These are phyloP conservation scores for Pseudoips prasinana DNA, from an alignment of 2,888 invertebrate species.

Conservation along the genomic window DNA sequence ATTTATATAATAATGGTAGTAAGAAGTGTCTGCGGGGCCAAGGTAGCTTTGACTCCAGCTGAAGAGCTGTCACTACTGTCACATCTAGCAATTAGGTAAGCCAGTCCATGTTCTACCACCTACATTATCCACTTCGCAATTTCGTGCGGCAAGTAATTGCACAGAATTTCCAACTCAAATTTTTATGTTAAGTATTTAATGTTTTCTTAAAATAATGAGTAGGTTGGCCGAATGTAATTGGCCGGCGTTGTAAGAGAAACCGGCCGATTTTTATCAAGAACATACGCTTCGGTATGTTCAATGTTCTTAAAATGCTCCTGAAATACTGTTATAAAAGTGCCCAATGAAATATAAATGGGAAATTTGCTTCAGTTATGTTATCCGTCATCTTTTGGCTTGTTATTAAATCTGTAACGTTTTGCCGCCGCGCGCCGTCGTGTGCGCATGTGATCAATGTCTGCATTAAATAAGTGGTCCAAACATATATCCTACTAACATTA, in stretches of 20 bases:
- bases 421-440: too few species aligned
- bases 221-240: conserved; percentile 45
- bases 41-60: too few species aligned
- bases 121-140: conserved; percentile 59
- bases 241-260: conserved; percentile 40
- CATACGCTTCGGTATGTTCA: conserved; percentile 24
- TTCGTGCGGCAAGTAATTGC: conserved; percentile 63
- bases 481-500: too few species aligned
- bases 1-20: too few species aligned
- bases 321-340: conserved; percentile 10
- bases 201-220: conserved; percentile 69
- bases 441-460: too few species aligned
- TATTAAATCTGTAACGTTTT: too few species aligned
- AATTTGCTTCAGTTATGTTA: not conserved
- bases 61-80: too few species aligned
- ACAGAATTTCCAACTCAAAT: conserved; percentile 58
- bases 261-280: conserved; percentile 41
- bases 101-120: conserved; percentile 26
- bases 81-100: conserved; percentile 41
- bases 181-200: conserved; percentile 64
- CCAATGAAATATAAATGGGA: not conserved
- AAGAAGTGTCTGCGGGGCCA: too few species aligned
- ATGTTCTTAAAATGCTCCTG: conserved; percentile 6
- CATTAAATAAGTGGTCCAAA: too few species aligned
- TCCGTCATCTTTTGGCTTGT: not conserved